Evolutionary conservation across 2,797 vertebrate species (phyloP).

Genomic region (Tapera naevia): DNA sequence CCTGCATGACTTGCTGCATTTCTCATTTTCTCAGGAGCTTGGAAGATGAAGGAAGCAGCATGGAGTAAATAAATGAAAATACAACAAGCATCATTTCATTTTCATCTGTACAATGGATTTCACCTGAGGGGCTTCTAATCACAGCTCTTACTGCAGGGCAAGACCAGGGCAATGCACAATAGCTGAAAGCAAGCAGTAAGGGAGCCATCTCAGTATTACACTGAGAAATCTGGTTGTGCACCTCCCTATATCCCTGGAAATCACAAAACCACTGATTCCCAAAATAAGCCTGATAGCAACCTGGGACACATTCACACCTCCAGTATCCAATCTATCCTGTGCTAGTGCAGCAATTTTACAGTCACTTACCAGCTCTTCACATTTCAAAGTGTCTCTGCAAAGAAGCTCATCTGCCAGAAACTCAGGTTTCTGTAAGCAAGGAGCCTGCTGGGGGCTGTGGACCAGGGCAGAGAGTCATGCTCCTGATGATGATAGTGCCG

Average conservation of each 20-base stretch:
- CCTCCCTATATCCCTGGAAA: not conserved
- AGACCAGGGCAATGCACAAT: not conserved
- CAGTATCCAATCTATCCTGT: not conserved
- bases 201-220: not conserved
- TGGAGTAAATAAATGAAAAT: not conserved
- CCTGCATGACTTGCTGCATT: not conserved
- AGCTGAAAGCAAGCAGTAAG: not conserved
- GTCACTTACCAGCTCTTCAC: rapidly evolving
- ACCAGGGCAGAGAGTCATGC: not conserved
- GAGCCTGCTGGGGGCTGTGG: not conserved
- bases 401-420: not conserved
- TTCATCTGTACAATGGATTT: not conserved
- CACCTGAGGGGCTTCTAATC: not conserved
- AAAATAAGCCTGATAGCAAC: not conserved
- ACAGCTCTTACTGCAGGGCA: not conserved
- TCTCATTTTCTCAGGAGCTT: not conserved
- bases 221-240: rapidly evolving
- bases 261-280: not conserved
- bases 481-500: not conserved
- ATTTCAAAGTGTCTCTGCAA: not conserved
- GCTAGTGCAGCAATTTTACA: not conserved
- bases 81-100: rapidly evolving
- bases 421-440: rapidly evolving
- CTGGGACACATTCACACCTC: not conserved
- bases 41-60: not conserved